phyloP scores from a whole-genome alignment of 2,113 vertebrate species.

The Aleadryas rufinucha region DNA sequence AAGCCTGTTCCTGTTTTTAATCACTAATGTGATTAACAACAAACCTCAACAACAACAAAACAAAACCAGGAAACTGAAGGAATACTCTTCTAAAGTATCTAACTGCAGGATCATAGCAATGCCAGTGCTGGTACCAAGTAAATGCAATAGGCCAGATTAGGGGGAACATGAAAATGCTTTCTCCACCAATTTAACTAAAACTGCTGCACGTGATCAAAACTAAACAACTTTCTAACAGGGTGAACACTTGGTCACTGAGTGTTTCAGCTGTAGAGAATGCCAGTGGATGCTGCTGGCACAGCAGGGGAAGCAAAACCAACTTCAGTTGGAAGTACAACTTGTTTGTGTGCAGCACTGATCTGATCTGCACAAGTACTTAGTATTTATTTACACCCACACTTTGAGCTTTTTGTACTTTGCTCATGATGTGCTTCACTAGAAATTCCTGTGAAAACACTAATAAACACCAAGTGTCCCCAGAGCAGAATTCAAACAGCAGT shows the following conservation, averaged over 20 bases:
- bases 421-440: not conserved
- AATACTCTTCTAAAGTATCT: not conserved
- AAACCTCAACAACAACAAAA: not conserved
- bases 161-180: not conserved
- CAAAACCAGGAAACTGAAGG: not conserved
- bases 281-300: not conserved
- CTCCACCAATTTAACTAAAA: not conserved
- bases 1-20: not conserved
- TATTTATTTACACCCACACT: not conserved
- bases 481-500: not conserved
- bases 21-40: not conserved
- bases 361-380: not conserved
- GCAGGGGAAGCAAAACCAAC: not conserved
- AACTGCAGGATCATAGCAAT: not conserved
- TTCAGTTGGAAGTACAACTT: not conserved
- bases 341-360: not conserved
- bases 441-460: not conserved
- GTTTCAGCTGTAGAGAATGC: not conserved
- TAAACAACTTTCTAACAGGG: not conserved
- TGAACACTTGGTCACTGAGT: not conserved
- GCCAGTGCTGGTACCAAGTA: not conserved
- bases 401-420: not conserved
- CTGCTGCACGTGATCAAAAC: not conserved
- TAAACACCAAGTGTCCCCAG: not conserved
- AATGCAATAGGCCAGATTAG: not conserved